Evolutionary conservation across 2,888 invertebrate genomes (phyloP), one percentile per base, ranked within the genome.

Genomic region (Troides oblongomaculatus): DNA sequence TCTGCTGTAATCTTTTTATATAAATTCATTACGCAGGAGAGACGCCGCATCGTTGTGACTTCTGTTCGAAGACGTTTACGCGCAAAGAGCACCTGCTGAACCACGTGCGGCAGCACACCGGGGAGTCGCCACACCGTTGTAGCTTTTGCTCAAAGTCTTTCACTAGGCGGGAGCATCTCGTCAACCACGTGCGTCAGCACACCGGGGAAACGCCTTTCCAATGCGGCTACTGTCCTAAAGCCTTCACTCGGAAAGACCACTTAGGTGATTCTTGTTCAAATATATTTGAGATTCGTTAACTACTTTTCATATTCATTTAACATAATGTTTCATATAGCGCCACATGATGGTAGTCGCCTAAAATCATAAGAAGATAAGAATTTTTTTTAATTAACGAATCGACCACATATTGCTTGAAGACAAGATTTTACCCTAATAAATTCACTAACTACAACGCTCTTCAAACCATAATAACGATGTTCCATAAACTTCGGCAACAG

Each of bases 61-160:
- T 96, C 87, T 96, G 96, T 83, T 95, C 96, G 30, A 96, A 96
- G 85, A 96, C 96, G 8, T 96, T 96, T 84, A 96, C 96, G 0
- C 93, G 96, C 75, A 96, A 96, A 83, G 96, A 96, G 84, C 96
- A 96, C 84, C 89, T 96, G 66, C 83, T 96, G 78, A 96, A 96
- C 84, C 96, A 96, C 86, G 96, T 96, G 66, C 93, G 96, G 21
- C 96, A 96, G 81, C 96, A 96, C 86, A 96, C 96, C 80, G 97
- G 94, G 79, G 97, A 97, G 91, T 96, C 97, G 71, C 97, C 97
- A 72, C 97, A 97, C 88, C 94, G 96, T 77, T 97, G 97, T 90
- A 96, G 95, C 87, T 97, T 95, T 92, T 97, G 97, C 89, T 95
- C 96, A 78, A 97, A 97, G 90, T 96, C 96, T 73, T 97, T 97